phyloP scores from a whole-genome alignment of 2,888 invertebrate genomes.

The Spisula solida region DNA sequence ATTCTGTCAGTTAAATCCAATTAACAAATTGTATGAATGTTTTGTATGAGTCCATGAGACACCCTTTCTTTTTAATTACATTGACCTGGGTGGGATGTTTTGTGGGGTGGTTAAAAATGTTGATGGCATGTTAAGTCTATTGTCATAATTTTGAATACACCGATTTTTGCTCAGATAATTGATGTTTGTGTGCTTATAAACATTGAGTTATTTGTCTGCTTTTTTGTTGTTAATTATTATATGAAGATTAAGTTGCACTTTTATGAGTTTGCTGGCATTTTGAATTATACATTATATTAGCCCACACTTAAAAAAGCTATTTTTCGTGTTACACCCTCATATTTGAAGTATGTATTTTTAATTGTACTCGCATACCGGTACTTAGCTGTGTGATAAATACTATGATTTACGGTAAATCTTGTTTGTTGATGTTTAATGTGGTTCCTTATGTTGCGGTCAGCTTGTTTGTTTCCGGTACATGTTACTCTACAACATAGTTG shows the following conservation, averaged over 20 bases:
- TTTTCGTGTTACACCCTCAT: constrained; percentile 1
- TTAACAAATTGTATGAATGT: background rate
- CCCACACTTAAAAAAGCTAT: background rate
- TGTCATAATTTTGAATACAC: background rate
- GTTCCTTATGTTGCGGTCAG: constrained; percentile 7
- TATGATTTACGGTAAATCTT: background rate
- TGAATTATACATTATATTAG: background rate
- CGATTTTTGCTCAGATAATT: constrained; percentile 1
- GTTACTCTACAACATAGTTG: background rate
- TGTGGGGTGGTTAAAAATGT: background rate
- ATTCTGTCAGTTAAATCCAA: constrained; percentile 12
- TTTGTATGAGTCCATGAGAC: background rate
- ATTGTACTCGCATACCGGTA: background rate
- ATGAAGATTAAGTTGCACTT: constrained; percentile 27
- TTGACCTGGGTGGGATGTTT: constrained; percentile 13
- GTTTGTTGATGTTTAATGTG: background rate
- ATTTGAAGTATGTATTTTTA: constrained; percentile 1
- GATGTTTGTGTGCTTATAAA: constrained; percentile 12
- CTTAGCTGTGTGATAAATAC: background rate
- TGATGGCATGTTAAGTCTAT: background rate
- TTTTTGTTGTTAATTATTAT: background rate
- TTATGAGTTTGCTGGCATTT: constrained; percentile 19
- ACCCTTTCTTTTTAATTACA: background rate
- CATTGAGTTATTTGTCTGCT: background rate
- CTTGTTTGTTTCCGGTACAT: constrained; percentile 8